Conservation (phyloP, 2,113 vertebrate genomes). For the Dermatemys mawii region DNA sequence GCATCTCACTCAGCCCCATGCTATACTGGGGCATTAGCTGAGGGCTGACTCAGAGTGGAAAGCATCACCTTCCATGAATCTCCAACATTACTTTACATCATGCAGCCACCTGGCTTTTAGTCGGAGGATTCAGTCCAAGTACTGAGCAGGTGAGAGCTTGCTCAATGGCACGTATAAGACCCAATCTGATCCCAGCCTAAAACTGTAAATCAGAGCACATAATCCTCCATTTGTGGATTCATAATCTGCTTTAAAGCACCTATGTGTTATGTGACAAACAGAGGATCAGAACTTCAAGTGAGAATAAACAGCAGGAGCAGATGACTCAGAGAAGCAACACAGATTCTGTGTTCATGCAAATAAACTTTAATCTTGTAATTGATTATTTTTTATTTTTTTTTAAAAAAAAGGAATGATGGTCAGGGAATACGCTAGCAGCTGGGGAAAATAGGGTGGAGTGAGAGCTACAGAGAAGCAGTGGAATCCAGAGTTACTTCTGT, state of each 20-base stretch:
- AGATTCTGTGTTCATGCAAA: background rate
- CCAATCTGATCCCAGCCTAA: background rate
- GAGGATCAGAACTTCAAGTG: background rate
- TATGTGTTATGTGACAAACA: background rate
- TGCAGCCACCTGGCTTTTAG: background rate
- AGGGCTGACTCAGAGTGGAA: fast-evolving
- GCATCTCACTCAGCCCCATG: background rate
- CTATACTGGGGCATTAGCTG: background rate
- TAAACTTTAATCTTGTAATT: background rate
- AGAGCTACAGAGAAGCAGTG: background rate
- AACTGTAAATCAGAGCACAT: background rate
- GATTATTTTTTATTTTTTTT: background rate
- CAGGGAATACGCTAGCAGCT: background rate
- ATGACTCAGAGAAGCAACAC: background rate
- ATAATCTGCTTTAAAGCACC: background rate
- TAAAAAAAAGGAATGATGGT: background rate
- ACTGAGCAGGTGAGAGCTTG: background rate
- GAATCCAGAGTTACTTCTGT: background rate
- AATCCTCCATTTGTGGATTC: background rate
- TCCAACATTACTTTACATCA: background rate
- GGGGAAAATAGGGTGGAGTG: background rate
- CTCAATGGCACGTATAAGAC: background rate
- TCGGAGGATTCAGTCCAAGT: background rate
- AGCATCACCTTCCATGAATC: background rate
- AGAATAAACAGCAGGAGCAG: background rate